Base-by-base conservation (phyloP, 2,888 invertebrate genomes). In the Aphidoletes aphidimyza region DNA sequence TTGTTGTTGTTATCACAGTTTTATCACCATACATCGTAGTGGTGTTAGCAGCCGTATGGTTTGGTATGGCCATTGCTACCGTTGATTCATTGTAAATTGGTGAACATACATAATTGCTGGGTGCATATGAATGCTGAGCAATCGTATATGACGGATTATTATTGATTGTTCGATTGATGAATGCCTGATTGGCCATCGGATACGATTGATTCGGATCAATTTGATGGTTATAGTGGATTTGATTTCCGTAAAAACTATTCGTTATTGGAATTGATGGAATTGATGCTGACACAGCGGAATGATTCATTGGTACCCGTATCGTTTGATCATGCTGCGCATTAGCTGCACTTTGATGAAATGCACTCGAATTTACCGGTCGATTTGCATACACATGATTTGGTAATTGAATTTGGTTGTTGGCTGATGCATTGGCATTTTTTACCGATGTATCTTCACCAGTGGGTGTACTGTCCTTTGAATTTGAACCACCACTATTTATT, bases 401-500 rank as follows among this genome's bases (percentile, higher is more conserved):
- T 84, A 84, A 54, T 54, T 54, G 54, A 54, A 22, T 54, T 26
- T n/a, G 26, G 11, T 19, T 47, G 19, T 47, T 47, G 2, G 19
- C 19, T 22, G 22, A 14, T 54, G 83, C 26, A 19, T 6, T 2
- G 81, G n/a, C 8, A 17, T 19, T 26, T 0, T 59, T 42, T 11
- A 54, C 39, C 11, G 83, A 47, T 45, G 84, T 54, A 39, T 36
- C 83, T 84, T 86, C 85, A 85, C 84, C 85, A 11, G 85, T 9
- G 6, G 81, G 26, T 3, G 69, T 8, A 30, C 30, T 69, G 3
- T 30, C 69, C 3, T 30, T 69, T 30, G 54, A n/a, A 54, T 26
- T 54, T 3, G 69, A 26, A 14, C 69, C 69, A 30, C 37, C 86
- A 87, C 87, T 87, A 86, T 81, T 86, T 85, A 86, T 86, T 85